phyloP scores from a whole-genome alignment of 2,888 invertebrate species.

The Lithophane semibrunnea region DNA sequence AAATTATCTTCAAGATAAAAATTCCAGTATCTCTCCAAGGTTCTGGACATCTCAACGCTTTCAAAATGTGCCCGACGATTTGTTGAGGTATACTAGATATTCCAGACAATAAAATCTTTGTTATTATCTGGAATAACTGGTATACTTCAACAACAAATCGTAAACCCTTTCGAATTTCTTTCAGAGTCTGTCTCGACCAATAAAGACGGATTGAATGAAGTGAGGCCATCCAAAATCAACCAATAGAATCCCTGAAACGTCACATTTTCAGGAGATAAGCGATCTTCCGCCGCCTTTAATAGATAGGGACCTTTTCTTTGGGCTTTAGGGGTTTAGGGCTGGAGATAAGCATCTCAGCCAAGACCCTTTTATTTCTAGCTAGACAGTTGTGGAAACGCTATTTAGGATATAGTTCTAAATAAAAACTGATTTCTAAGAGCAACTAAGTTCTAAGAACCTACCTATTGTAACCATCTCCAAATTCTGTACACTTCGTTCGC shows the following conservation, averaged over 20 bases:
- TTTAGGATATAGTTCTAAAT: constrained; percentile 8
- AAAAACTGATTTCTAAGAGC: too few species aligned
- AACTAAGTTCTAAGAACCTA: too few species aligned
- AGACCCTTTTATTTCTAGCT: constrained; percentile 38
- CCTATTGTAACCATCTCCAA: too few species aligned
- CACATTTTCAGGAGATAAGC: constrained; percentile 55
- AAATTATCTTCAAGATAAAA: constrained; percentile 12
- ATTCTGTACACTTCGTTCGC: too few species aligned
- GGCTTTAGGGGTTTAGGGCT: constrained; percentile 36
- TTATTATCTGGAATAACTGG: too few species aligned
- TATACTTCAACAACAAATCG: constrained; percentile 7
- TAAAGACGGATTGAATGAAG: constrained; percentile 49
- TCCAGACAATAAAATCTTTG: too few species aligned
- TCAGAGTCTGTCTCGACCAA: constrained; percentile 15
- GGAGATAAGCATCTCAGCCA: constrained; percentile 38
- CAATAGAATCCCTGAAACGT: constrained; percentile 36
- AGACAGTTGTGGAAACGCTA: constrained; percentile 13
- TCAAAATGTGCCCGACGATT: neutral
- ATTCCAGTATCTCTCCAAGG: neutral
- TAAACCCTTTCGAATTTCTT: constrained; percentile 36
- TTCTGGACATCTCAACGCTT: neutral
- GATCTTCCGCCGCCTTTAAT: constrained; percentile 42
- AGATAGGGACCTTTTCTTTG: constrained; percentile 42
- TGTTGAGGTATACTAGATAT: too few species aligned
- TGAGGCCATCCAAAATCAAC: constrained; percentile 45